Percentiles rank a stretch among this genome's conserved stretches.
Conservation (phyloP, 1,140 invertebrate genomes). For the Penaeus indicus region DNA sequence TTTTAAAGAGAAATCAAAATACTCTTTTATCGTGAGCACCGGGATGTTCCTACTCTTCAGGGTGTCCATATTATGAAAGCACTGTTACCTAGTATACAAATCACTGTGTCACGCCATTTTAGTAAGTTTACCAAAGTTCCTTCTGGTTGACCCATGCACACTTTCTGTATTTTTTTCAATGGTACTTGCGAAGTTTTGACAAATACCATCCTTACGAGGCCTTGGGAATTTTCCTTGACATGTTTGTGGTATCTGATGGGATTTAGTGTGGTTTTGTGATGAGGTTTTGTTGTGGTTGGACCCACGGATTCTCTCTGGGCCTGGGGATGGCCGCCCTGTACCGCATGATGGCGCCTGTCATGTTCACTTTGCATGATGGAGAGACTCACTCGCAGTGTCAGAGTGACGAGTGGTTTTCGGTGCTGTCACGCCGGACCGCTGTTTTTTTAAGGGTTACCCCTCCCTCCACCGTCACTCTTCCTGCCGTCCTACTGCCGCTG, state of each 20-base stretch:
- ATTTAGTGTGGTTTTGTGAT: conserved; percentile 43
- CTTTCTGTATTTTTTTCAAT: conserved; percentile 49
- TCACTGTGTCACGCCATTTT: conserved; percentile 51
- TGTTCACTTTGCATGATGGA: too few species aligned
- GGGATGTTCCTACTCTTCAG: conserved; percentile 43
- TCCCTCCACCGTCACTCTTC: conserved; percentile 31
- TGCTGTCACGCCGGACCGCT: too few species aligned
- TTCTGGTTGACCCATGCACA: conserved; percentile 57
- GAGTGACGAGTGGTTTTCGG: too few species aligned
- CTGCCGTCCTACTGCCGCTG: conserved; percentile 38
- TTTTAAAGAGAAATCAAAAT: too few species aligned
- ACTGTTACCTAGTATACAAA: conserved; percentile 22
- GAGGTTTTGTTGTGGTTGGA: conserved; percentile 43
- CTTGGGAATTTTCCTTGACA: conserved; percentile 41
- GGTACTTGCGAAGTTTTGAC: conserved; percentile 41
- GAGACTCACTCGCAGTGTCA: too few species aligned
- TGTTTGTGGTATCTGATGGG: conserved; percentile 53
- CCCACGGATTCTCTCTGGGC: conserved; percentile 10
- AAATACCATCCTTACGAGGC: conserved; percentile 49
- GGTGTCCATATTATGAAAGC: conserved; percentile 36
- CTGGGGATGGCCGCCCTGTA: not conserved
- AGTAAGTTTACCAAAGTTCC: conserved; percentile 28
- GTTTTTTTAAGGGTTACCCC: not conserved
- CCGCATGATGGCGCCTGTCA: not conserved
- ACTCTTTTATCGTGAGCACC: conserved; percentile 40